phyloP scores from a whole-genome alignment of 1,140 invertebrate genomes.

The Eriocheir sinensis region DNA sequence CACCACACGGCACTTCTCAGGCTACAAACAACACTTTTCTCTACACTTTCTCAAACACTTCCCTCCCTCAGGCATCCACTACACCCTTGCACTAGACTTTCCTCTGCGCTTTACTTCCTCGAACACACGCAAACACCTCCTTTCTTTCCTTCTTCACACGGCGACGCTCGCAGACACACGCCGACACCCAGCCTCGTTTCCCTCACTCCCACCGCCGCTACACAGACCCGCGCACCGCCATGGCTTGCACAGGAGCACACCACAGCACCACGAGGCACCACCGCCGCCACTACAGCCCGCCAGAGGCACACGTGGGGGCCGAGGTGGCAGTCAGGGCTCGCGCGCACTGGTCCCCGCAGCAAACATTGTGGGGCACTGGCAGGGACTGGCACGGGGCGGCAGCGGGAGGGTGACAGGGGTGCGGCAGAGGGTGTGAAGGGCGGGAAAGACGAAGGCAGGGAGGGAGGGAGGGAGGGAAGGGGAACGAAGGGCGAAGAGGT shows the following conservation, averaged over 20 bases:
- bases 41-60: no score
- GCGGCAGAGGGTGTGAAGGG: background rate
- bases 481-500: background rate
- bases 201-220: no score
- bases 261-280: background rate
- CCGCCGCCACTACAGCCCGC: constrained; percentile 43
- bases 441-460: background rate
- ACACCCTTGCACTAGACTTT: background rate
- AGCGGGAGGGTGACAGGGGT: background rate
- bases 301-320: constrained; percentile 57
- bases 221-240: background rate
- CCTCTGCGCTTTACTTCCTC: background rate
- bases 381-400: constrained; percentile 3
- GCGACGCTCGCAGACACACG: background rate
- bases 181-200: no score
- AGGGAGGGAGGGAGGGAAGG: background rate
- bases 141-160: background rate
- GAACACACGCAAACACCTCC: background rate
- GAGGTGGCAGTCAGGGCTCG: constrained; percentile 55
- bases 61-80: background rate
- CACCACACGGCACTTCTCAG: background rate
- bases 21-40: no score
- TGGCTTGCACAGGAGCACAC: no score
- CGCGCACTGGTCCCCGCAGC: constrained; percentile 67
- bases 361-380: constrained; percentile 71